Conservation (phyloP, 1,140 invertebrate species). For the Bombus superbus region DNA sequence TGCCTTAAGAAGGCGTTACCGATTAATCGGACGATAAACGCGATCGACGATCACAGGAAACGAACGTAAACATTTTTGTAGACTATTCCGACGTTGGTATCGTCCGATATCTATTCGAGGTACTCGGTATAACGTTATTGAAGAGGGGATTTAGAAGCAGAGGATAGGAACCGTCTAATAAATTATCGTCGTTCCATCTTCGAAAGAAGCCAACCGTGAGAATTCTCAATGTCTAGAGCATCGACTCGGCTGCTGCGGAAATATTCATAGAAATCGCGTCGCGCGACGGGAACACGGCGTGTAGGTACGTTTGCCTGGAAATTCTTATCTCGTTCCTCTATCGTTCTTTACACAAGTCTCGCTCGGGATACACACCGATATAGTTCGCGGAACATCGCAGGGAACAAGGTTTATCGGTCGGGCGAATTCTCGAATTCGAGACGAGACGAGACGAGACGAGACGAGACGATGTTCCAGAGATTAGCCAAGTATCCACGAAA, state of each 20-base stretch:
- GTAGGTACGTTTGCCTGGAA: neutral
- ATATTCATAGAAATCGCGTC: slow-evolving; percentile 54
- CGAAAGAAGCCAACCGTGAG: neutral
- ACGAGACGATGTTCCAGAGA: neutral
- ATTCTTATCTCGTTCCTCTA: slow-evolving; percentile 18
- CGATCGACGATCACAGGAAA: no score
- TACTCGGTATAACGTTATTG: no score
- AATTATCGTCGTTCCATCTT: no score
- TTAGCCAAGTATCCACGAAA: neutral
- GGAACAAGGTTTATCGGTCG: neutral
- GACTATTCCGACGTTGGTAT: no score
- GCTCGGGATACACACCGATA: neutral
- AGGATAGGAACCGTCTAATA: no score
- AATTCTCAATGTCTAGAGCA: slow-evolving; percentile 53
- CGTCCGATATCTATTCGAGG: no score
- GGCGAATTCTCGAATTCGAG: neutral
- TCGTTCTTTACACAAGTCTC: neutral
- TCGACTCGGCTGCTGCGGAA: slow-evolving; percentile 18
- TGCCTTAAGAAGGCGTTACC: no score
- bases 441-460: neutral
- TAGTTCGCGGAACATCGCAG: neutral
- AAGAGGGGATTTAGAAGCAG: no score
- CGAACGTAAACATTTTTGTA: no score
- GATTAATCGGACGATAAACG: no score
- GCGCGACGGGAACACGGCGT: neutral